These are phyloP conservation scores for Cosmia trapezina DNA, from an alignment of 2,888 invertebrate genomes.

Conservation along the genomic window DNA sequence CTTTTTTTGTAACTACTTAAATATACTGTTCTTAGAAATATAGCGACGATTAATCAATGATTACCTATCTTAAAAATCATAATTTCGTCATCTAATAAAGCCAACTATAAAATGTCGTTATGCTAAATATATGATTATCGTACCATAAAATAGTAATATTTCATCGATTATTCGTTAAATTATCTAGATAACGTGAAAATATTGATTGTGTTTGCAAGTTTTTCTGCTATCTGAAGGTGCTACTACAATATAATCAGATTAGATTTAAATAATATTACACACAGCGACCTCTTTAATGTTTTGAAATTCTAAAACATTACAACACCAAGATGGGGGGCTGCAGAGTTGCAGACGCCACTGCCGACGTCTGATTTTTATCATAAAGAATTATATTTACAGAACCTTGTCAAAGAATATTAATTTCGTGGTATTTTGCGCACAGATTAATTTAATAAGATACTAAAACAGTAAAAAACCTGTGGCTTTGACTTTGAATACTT, in stretches of 20 bases:
- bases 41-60: slow-evolving; percentile 11
- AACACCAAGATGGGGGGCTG: neutral
- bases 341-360: neutral
- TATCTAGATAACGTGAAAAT: slow-evolving; percentile 42
- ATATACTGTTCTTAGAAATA: neutral
- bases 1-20: no score
- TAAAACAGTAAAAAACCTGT: neutral
- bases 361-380: neutral
- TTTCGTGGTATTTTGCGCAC: no score
- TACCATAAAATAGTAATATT: slow-evolving; percentile 19
- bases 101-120: slow-evolving; percentile 19
- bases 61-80: slow-evolving; percentile 20
- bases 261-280: slow-evolving; percentile 47
- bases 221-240: slow-evolving; percentile 43
- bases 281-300: slow-evolving; percentile 21
- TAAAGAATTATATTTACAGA: neutral
- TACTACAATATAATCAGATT: slow-evolving; percentile 43
- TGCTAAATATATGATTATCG: slow-evolving; percentile 14
- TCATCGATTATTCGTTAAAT: slow-evolving; percentile 34
- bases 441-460: neutral
- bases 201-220: slow-evolving; percentile 46
- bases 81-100: slow-evolving; percentile 22
- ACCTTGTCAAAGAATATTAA: neutral
- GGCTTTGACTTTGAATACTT: neutral
- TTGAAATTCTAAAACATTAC: slow-evolving; percentile 34